Evolutionary conservation across 2,888 invertebrate species (phyloP).

Genomic region (Lobophora halterata): DNA sequence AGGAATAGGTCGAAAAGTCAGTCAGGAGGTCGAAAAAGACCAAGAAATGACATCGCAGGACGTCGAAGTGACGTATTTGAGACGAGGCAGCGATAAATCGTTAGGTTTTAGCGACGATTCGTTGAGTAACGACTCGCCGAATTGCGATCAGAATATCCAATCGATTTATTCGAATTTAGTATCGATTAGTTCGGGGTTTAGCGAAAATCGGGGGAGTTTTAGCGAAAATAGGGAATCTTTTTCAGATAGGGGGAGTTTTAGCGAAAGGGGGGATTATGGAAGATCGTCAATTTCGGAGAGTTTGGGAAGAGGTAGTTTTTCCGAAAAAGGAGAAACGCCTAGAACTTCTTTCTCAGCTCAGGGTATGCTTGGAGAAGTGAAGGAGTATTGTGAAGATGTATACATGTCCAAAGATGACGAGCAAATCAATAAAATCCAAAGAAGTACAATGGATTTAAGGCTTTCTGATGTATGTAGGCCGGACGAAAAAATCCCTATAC

Average conservation of each 20-base stretch:
- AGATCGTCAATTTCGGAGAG: constrained; percentile 76
- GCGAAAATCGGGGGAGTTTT: constrained; percentile 76
- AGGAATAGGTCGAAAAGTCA: constrained; percentile 86
- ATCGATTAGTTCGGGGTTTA: constrained; percentile 82
- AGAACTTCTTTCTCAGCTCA: constrained; percentile 72
- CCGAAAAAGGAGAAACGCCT: constrained; percentile 72
- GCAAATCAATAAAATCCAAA: constrained; percentile 66
- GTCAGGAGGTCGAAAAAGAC: constrained; percentile 77
- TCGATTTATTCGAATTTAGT: constrained; percentile 77
- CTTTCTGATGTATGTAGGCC: constrained; percentile 65
- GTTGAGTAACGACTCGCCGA: constrained; percentile 85
- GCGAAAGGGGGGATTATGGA: constrained; percentile 69
- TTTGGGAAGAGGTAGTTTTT: constrained; percentile 67
- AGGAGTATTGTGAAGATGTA: constrained; percentile 66
- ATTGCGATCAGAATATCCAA: constrained; percentile 72
- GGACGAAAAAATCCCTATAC: constrained; percentile 60
- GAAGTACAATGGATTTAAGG: constrained; percentile 70
- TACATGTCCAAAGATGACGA: constrained; percentile 64
- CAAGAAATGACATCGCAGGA: constrained; percentile 68
- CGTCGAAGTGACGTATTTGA: constrained; percentile 69
- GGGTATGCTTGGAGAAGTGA: constrained; percentile 66
- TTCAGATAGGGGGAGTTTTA: constrained; percentile 72
- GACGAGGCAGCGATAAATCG: constrained; percentile 85
- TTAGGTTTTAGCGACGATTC: constrained; percentile 87
- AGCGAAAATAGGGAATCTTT: constrained; percentile 73